Evolutionary conservation across 2,797 vertebrate species (phyloP).

Genomic region (Channallabes apus): DNA sequence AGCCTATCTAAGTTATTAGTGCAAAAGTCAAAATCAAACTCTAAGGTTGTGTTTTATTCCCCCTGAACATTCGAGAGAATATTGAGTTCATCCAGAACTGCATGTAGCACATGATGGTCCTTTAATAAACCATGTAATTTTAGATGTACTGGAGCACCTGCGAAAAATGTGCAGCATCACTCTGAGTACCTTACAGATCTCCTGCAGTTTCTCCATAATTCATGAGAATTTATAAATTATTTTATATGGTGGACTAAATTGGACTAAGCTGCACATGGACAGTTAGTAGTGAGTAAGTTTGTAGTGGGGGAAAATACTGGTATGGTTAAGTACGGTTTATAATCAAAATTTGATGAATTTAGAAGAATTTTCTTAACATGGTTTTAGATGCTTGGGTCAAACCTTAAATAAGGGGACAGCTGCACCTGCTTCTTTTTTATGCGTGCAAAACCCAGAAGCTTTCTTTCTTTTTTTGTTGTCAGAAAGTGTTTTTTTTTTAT

Average conservation of each 20-base stretch:
- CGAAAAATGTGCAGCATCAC: not conserved
- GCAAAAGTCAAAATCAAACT: not conserved
- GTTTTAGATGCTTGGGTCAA: not conserved
- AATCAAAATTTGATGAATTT: not conserved
- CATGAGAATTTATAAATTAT: conserved; percentile 12
- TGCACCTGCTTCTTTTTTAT: too few species aligned
- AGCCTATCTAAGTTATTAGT: not conserved
- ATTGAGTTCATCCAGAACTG: not conserved
- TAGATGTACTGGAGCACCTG: conserved; percentile 6
- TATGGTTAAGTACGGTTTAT: not conserved
- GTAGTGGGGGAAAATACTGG: not conserved
- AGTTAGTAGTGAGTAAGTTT: not conserved
- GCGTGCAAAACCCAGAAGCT: too few species aligned
- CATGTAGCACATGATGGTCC: not conserved
- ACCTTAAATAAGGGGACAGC: too few species aligned
- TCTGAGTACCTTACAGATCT: not conserved
- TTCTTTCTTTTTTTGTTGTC: too few species aligned
- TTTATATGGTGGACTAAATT: not conserved
- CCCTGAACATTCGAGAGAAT: not conserved
- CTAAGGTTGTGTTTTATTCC: not conserved
- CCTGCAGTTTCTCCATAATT: conserved; percentile 7
- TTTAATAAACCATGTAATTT: conserved; percentile 7
- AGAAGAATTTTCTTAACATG: not conserved
- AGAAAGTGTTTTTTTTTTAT: too few species aligned
- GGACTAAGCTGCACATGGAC: not conserved